A percentile compares a stretch with the other conserved stretches of the same genome.
These are phyloP conservation scores for Ascidia mentula DNA, from an alignment of 23 tunicate genomes.

Conservation along the genomic window DNA sequence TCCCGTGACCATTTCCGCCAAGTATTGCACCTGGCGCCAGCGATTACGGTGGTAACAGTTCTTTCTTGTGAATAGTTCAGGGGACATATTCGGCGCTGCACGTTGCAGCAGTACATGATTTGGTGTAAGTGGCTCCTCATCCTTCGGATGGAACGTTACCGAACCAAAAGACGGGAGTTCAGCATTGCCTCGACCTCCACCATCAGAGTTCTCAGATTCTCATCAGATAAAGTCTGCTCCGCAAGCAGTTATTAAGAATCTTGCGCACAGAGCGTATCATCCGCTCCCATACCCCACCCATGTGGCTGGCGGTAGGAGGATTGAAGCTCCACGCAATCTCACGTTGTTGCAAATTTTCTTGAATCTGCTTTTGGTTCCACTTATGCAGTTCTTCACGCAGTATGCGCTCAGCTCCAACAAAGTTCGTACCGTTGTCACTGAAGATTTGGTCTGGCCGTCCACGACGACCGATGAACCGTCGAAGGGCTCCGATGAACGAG, in stretches of 20 bases:
- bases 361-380: constrained; percentile 21
- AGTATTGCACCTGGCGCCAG: constrained; percentile 16
- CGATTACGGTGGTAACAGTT: constrained; percentile 4
- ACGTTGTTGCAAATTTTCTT: constrained; percentile 4
- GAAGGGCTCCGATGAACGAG: constrained; percentile 40
- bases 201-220: constrained; percentile 12
- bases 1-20: constrained; percentile 4
- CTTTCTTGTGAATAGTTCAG: constrained; percentile 28
- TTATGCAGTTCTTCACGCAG: constrained; percentile 14
- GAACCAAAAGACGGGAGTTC: constrained; percentile 21
- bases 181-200: constrained; percentile 16
- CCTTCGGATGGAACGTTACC: constrained; percentile 25
- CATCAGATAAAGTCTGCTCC: constrained; percentile 2
- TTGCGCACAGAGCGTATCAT: constrained; percentile 42
- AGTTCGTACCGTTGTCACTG: constrained; percentile 60
- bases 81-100: not conserved
- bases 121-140: constrained; percentile 33
- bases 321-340: constrained; percentile 32
- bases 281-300: constrained; percentile 44
- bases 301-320: constrained; percentile 34
- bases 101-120: constrained; percentile 27
- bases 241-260: constrained; percentile 13
- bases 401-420: constrained; percentile 45
- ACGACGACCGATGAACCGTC: constrained; percentile 39
- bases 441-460: constrained; percentile 11